These are phyloP conservation scores for Amyelois transitella DNA, from an alignment of 1,140 invertebrate genomes.

Conservation along the genomic window DNA sequence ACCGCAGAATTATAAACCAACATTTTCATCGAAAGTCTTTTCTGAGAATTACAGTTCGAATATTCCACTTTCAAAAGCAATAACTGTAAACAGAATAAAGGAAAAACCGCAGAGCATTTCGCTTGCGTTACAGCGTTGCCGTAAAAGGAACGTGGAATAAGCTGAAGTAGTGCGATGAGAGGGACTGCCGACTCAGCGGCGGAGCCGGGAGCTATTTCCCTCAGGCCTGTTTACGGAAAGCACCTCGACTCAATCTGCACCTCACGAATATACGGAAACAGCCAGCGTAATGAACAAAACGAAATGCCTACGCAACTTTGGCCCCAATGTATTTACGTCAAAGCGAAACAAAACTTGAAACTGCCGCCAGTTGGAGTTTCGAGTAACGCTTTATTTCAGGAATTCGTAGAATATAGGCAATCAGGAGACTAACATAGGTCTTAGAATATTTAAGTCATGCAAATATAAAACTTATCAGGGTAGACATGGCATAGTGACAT, in stretches of 20 bases:
- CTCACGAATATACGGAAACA: constrained; percentile 8
- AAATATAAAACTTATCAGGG: too few relatives aligned
- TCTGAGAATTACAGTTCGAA: not conserved
- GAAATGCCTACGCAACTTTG: constrained; percentile 9
- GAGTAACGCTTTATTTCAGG: not conserved
- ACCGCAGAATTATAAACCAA: not conserved
- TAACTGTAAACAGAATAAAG: not conserved
- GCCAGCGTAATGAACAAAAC: constrained; percentile 14
- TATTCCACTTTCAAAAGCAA: not conserved
- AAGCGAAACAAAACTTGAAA: not conserved
- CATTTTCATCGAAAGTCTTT: not conserved
- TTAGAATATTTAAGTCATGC: too few relatives aligned
- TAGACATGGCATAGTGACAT: too few relatives aligned
- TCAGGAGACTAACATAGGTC: too few relatives aligned
- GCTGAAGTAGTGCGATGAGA: not conserved
- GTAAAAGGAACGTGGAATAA: not conserved
- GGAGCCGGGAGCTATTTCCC: constrained; percentile 32
- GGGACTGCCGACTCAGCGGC: not conserved
- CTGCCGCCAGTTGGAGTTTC: not conserved
- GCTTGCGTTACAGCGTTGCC: not conserved
- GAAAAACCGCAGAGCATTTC: not conserved
- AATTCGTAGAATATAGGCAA: not conserved
- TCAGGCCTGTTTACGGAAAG: constrained; percentile 32
- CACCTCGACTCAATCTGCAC: constrained; percentile 19
- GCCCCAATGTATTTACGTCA: not conserved